These are phyloP conservation scores for Chionis minor DNA, from an alignment of 2,113 vertebrate species.

Conservation along the genomic window DNA sequence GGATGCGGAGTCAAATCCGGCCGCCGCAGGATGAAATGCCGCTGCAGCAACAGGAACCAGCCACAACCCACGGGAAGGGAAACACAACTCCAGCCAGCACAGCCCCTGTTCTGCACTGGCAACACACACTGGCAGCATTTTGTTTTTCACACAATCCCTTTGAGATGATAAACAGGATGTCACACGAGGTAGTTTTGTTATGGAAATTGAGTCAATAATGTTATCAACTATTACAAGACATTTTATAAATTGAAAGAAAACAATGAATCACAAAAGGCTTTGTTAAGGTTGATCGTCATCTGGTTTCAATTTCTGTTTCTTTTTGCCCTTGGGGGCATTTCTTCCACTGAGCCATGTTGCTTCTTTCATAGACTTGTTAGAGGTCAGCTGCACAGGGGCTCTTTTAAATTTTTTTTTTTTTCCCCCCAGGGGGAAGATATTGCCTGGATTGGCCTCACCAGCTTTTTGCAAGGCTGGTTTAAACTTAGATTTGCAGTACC, in stretches of 20 bases:
- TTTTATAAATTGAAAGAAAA: conserved; percentile 75
- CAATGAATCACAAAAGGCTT: conserved; percentile 72
- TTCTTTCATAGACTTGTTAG: conserved; percentile 47
- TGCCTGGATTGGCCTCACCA: not conserved
- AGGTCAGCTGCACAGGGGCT: not conserved
- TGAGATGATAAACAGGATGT: conserved; percentile 81
- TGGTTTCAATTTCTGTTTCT: conserved; percentile 63
- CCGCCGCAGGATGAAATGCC: accelerated
- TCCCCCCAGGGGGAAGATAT: not conserved
- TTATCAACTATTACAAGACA: conserved; percentile 80
- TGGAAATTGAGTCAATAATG: conserved; percentile 84
- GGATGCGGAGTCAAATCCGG: not conserved
- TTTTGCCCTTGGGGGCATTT: conserved; percentile 53
- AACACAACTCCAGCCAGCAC: conserved; percentile 14
- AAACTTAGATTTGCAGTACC: not conserved
- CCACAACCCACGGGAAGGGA: not conserved
- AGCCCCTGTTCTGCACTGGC: not conserved
- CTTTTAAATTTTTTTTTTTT: not conserved
- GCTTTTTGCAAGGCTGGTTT: not conserved
- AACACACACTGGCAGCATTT: conserved; percentile 66
- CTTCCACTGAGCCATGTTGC: conserved; percentile 24
- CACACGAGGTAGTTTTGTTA: conserved; percentile 93
- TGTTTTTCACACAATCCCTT: conserved; percentile 77
- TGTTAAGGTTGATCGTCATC: conserved; percentile 55
- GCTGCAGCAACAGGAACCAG: not conserved